phyloP scores from a whole-genome alignment of 2,888 invertebrate species.

The Drosophila neutralis region DNA sequence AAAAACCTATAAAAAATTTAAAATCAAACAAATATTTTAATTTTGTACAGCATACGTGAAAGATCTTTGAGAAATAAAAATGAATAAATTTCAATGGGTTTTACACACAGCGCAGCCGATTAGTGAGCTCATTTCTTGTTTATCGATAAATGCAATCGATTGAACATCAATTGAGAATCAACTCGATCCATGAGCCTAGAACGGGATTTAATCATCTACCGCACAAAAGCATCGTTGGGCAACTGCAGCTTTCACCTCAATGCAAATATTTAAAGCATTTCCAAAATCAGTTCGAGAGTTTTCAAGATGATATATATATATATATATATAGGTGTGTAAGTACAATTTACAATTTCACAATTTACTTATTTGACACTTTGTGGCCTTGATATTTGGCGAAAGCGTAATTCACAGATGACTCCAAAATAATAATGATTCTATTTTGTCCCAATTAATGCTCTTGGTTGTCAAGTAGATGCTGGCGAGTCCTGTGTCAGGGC shows the following conservation, averaged over 20 bases:
- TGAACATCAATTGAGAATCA: neutral
- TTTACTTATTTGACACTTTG: neutral
- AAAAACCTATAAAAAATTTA: conserved; percentile 19
- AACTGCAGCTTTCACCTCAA: neutral
- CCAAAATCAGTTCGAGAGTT: neutral
- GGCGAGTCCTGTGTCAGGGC: neutral
- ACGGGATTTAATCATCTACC: neutral
- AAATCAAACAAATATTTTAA: conserved; percentile 42
- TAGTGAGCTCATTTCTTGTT: neutral
- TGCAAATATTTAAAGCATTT: neutral
- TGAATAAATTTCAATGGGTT: conserved; percentile 38
- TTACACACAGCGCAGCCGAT: conserved; percentile 3
- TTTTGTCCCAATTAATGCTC: neutral
- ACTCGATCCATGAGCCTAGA: too few relatives aligned
- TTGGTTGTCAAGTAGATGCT: neutral
- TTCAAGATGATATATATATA: neutral
- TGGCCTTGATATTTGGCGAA: neutral
- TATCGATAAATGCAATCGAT: conserved; percentile 5
- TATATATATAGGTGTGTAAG: neutral
- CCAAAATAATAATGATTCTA: neutral
- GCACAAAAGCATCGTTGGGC: neutral
- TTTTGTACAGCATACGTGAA: conserved; percentile 62
- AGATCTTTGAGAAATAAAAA: conserved; percentile 58
- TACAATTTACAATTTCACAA: neutral
- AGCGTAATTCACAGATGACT: neutral